Conservation (phyloP, 1,140 invertebrate genomes). For the Heterodera carotae region DNA sequence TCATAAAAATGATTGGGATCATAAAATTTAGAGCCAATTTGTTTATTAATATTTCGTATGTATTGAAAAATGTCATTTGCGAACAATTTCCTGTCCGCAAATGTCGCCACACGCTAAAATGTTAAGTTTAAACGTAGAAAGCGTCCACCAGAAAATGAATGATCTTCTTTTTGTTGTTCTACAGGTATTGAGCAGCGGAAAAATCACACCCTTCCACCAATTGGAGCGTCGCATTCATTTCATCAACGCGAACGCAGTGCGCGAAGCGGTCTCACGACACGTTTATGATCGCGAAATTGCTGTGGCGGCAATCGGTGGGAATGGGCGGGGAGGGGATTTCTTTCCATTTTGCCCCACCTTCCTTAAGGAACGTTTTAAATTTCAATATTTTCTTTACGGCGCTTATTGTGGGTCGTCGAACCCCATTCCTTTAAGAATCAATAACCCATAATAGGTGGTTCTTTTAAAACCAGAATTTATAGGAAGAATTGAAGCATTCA, state of each 20-base stretch:
- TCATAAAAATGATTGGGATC: no score
- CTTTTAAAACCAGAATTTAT: constrained; percentile 2
- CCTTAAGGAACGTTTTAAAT: constrained; percentile 19
- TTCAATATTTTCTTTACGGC: background rate
- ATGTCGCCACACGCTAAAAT: no score
- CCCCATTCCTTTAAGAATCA: background rate
- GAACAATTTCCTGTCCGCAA: no score
- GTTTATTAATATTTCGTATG: no score
- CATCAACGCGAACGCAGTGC: constrained; percentile 41
- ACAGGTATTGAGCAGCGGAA: constrained; percentile 45
- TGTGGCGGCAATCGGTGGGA: constrained; percentile 40
- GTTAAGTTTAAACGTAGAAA: no score
- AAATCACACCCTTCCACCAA: constrained; percentile 36
- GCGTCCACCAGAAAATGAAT: no score
- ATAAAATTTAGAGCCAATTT: no score
- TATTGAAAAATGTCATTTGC: no score
- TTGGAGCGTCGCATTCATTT: constrained; percentile 43
- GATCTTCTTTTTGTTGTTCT: constrained; percentile 34
- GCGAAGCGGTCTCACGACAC: constrained; percentile 45
- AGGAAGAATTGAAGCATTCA: constrained; percentile 39
- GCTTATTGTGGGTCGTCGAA: background rate
- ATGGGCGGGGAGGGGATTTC: background rate
- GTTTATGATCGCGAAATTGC: constrained; percentile 55
- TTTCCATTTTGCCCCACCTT: background rate
- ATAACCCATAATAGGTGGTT: no score